phyloP scores from a whole-genome alignment of 2,888 invertebrate genomes.

The Megaustenia siamemsis region DNA sequence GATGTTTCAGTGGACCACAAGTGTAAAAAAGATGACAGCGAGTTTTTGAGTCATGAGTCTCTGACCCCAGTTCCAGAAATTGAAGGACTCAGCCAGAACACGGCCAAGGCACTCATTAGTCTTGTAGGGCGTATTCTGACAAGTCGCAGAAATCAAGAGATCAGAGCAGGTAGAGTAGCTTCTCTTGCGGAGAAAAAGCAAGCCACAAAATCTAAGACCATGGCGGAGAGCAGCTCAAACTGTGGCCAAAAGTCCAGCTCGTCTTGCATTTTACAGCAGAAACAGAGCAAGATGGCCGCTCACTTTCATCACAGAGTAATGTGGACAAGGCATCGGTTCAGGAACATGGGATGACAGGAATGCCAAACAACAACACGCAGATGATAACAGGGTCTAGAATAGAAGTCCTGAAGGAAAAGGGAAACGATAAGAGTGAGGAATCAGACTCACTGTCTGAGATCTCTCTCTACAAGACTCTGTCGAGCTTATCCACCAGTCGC shows the following conservation, averaged over 20 bases:
- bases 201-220: not conserved
- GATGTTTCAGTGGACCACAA: not conserved
- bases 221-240: not conserved
- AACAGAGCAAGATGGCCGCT: not conserved
- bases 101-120: conserved; percentile 10
- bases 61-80: not conserved
- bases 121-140: conserved; percentile 4
- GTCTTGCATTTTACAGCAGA: not conserved
- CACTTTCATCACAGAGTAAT: not conserved
- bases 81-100: not conserved
- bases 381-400: not conserved
- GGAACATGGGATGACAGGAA: not conserved
- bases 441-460: not conserved
- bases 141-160: not conserved
- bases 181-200: not conserved
- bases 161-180: not conserved
- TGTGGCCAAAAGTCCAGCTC: too few relatives aligned
- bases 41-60: not conserved
- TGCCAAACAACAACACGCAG: not conserved
- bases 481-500: not conserved
- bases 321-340: not conserved
- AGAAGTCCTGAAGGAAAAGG: not conserved
- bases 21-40: not conserved
- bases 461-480: not conserved
- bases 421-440: not conserved